A percentile compares a stretch with the other conserved stretches of the same genome.
phyloP scores from a whole-genome alignment of 1,140 invertebrate genomes.

The Drosophila nikananu region DNA sequence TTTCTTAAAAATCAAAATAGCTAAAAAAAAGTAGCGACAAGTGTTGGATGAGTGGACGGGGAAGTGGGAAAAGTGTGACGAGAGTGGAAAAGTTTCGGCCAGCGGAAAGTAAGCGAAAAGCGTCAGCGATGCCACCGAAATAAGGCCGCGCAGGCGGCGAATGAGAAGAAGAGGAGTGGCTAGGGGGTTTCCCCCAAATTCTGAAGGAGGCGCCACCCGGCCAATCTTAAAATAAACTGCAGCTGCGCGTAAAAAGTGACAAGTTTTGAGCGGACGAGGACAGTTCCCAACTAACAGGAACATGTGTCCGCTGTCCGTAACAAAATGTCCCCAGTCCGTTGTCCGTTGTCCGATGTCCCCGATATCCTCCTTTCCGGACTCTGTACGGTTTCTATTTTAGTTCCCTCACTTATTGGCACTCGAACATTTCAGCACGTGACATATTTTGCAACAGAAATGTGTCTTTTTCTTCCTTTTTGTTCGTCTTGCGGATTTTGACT shows the following conservation, averaged over 20 bases:
- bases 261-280: conserved; percentile 62
- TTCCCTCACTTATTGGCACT: conserved; percentile 69
- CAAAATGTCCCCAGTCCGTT: conserved; percentile 19
- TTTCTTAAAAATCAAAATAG: conserved; percentile 82
- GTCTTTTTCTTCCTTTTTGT: conserved; percentile 25
- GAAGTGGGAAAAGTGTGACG: conserved; percentile 39
- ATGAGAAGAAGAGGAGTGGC: background rate
- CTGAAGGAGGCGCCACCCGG: conserved; percentile 58
- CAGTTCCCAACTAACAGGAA: conserved; percentile 55
- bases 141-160: conserved; percentile 26
- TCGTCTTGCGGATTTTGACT: conserved; percentile 26
- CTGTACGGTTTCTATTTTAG: conserved; percentile 12
- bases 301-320: conserved; percentile 66
- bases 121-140: conserved; percentile 46
- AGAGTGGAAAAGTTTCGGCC: conserved; percentile 66
- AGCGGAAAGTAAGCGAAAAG: conserved; percentile 57
- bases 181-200: conserved; percentile 1
- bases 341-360: conserved; percentile 20
- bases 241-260: conserved; percentile 82
- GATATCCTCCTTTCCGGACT: conserved; percentile 6
- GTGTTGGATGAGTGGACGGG: conserved; percentile 50
- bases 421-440: conserved; percentile 71
- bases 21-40: conserved; percentile 81
- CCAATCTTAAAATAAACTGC: conserved; percentile 83
- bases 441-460: conserved; percentile 62